These are phyloP conservation scores for Corythornis vintsioides DNA, from an alignment of 2,113 vertebrate species.

Conservation along the genomic window DNA sequence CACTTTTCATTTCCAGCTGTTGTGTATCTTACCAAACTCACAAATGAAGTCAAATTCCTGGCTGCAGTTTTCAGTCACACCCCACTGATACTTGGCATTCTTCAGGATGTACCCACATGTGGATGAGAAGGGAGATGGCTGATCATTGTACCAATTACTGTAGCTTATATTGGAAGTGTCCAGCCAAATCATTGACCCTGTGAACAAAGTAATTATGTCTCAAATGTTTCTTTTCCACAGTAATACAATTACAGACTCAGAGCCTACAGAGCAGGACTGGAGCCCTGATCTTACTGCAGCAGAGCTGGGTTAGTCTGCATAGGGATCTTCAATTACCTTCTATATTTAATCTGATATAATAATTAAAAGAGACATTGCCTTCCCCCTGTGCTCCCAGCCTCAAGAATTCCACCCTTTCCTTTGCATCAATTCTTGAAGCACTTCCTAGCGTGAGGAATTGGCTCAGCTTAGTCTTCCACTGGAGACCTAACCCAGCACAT, in stretches of 20 bases:
- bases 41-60: constrained; percentile 88
- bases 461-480: not conserved
- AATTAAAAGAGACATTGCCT: not conserved
- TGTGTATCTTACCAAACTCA: constrained; percentile 82
- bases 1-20: not conserved
- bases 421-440: not conserved
- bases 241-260: not conserved
- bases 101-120: constrained; percentile 82
- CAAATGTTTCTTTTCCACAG: not conserved
- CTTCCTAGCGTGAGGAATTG: not conserved
- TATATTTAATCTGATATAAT: not conserved
- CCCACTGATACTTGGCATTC: constrained; percentile 84
- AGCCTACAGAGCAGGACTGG: not conserved
- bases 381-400: not conserved
- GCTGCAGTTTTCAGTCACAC: constrained; percentile 81
- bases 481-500: not conserved
- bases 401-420: not conserved
- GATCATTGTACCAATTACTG: constrained; percentile 79
- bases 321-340: not conserved
- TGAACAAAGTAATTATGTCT: not conserved
- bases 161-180: constrained; percentile 87
- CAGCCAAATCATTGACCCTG: constrained; percentile 86
- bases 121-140: constrained; percentile 29
- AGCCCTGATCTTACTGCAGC: not conserved
- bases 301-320: not conserved